phyloP scores from a whole-genome alignment of 2,888 invertebrate genomes.

The Nudaria mundana region DNA sequence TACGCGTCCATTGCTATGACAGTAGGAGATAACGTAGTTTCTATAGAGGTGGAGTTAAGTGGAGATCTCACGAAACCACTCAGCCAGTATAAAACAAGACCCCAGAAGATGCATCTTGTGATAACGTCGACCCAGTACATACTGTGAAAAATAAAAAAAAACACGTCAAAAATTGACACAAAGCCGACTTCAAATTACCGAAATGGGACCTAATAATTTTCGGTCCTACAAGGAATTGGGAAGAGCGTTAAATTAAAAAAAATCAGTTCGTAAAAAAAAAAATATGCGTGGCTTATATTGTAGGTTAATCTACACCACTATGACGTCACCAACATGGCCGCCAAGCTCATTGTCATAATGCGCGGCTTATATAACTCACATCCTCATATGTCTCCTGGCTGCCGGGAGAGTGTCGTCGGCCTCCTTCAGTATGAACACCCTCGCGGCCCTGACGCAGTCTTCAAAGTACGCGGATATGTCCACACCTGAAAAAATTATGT shows the following conservation, averaged over 20 bases:
- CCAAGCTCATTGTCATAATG: too few species aligned
- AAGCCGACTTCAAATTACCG: too few species aligned
- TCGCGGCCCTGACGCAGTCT: constrained; percentile 89
- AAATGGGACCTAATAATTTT: too few species aligned
- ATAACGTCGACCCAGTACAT: constrained; percentile 93
- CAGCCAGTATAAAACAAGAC: constrained; percentile 81
- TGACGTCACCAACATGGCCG: too few species aligned
- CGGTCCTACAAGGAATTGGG: neutral
- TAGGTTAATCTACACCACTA: too few species aligned
- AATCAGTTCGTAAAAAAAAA: too few species aligned
- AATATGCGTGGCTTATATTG: too few species aligned
- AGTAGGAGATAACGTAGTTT: constrained; percentile 34
- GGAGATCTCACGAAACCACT: constrained; percentile 52
- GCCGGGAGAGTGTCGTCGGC: constrained; percentile 89
- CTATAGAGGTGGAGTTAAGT: constrained; percentile 36
- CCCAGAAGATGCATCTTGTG: constrained; percentile 85
- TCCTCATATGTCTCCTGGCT: constrained; percentile 88
- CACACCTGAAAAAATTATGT: constrained; percentile 76
- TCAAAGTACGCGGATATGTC: constrained; percentile 91
- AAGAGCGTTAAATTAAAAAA: too few species aligned
- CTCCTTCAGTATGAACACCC: constrained; percentile 91
- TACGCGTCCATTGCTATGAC: constrained; percentile 46
- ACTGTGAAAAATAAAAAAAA: constrained; percentile 72
- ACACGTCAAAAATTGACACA: too few species aligned
- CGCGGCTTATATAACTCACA: too few species aligned